A percentile compares a stretch with the other conserved stretches of the same genome.
Conservation (phyloP, 2,797 vertebrate species). For the Rhynchonycteris naso region DNA sequence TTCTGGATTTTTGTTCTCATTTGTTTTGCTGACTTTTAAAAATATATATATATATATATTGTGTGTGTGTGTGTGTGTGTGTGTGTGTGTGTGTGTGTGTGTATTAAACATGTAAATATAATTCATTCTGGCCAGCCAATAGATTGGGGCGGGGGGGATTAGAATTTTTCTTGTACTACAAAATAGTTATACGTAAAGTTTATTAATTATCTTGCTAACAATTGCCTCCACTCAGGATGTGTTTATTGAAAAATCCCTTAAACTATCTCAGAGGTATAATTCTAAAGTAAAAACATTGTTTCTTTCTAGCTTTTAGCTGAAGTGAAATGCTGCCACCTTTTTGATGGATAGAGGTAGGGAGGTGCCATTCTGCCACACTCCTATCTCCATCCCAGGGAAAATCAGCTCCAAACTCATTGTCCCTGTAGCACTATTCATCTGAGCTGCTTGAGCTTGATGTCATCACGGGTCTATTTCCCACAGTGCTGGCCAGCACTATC, state of each 20-base stretch:
- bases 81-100: too few relatives aligned
- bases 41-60: too few relatives aligned
- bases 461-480: too few relatives aligned
- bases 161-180: background rate
- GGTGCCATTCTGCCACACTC: background rate
- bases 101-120: slow-evolving; percentile 38
- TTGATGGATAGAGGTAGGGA: background rate
- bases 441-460: background rate
- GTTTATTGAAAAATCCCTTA: slow-evolving; percentile 37
- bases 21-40: slow-evolving; percentile 18
- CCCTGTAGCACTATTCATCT: rapidly evolving
- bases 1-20: background rate
- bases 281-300: slow-evolving; percentile 35
- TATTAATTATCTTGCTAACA: slow-evolving; percentile 38
- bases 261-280: background rate
- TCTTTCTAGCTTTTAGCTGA: background rate
- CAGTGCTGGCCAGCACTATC: rapidly evolving
- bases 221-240: background rate
- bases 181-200: slow-evolving; percentile 12
- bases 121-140: background rate
- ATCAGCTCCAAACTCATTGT: background rate
- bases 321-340: background rate
- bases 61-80: too few relatives aligned
- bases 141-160: background rate
- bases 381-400: background rate